Base-by-base conservation (phyloP, 2,113 vertebrate genomes). In the Pitta sordida region DNA sequence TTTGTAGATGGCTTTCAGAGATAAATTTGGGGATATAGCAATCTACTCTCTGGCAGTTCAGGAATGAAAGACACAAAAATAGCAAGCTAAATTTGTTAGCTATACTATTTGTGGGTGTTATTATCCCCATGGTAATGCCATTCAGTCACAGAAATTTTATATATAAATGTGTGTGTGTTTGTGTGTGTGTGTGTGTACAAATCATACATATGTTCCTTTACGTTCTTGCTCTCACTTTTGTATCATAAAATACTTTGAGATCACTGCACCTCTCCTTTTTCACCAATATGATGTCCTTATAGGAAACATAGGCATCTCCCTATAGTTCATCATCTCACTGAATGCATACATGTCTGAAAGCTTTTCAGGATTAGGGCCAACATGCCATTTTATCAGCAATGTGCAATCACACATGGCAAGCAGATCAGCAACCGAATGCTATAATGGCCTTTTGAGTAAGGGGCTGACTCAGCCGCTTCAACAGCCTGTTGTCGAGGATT, bases 281-380 rank as follows among this genome's bases (percentile, higher is more conserved):
- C 49, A 86, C 73, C 29, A 32, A 9, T 44, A 32, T 43, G 32
- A 67, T 22, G 51, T 65, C 59, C 82, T 83, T 74, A 91, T 13
- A 85, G 86, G 65, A 96, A 93, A 83, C 49, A 37, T 68, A 94
- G n/a, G 41, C 88, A 56, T 92, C 58, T 92, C 34, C 65, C 69
- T 82, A 29, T 89, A 92, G 77, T 37, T 86, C 74, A 84, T 93
- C 64, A 93, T 95, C 90, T 94, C 93, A 83, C 78, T 83, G 87
- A 86, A 95, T 92, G 85, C 71, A 90, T 92, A 95, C 52, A 78
- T 60, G 91, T 85, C 90, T 96, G 95, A 92, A 95, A 95, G 79
- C 78, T 95, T 91, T 92, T 91, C 91, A 95, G 95, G 94, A 95
- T 90, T 83, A 91, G 79, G 94, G 94, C 95, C 95, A 96, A 96